Evolutionary conservation across 2,888 invertebrate species (phyloP).

Genomic region (Zaprionus obscuricornis): DNA sequence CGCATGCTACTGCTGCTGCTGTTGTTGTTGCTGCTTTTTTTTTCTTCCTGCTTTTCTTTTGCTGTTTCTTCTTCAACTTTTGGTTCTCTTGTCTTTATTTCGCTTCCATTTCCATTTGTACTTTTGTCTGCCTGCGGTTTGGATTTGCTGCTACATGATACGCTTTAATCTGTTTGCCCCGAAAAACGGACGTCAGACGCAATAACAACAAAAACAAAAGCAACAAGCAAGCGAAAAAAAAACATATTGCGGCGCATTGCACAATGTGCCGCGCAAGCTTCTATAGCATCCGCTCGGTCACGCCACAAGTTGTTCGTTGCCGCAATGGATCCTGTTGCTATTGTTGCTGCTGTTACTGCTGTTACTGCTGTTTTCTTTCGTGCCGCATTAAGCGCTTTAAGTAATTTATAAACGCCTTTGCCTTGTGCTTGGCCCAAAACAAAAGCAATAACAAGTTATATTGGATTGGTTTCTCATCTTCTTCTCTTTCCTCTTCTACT

Average conservation of each 20-base stretch:
- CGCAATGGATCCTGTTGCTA: background rate
- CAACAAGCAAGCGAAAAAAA: slow-evolving; percentile 25
- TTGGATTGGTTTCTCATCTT: slow-evolving; percentile 55
- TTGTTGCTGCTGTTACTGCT: slow-evolving; percentile 16
- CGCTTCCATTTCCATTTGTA: no score
- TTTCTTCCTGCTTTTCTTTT: background rate
- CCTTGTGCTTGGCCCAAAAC: slow-evolving; percentile 49
- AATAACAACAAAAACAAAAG: no score
- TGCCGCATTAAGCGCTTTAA: slow-evolving; percentile 69
- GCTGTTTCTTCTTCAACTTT: background rate
- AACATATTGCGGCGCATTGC: slow-evolving; percentile 55
- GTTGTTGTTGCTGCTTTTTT: no score
- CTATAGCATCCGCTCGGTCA: slow-evolving; percentile 35
- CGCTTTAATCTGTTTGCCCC: slow-evolving; percentile 64
- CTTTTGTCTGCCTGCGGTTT: slow-evolving; percentile 63
- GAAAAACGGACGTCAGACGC: slow-evolving; percentile 9
- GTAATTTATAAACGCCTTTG: slow-evolving; percentile 74
- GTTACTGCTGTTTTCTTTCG: slow-evolving; percentile 36
- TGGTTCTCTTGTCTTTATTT: slow-evolving; percentile 16
- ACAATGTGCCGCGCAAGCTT: slow-evolving; percentile 41
- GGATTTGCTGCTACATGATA: slow-evolving; percentile 78
- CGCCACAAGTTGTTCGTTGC: slow-evolving; percentile 65
- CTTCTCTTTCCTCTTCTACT: slow-evolving; percentile 37
- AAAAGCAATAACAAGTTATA: slow-evolving; percentile 69
- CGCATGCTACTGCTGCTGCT: no score